Evolutionary conservation across 2,113 vertebrate genomes (phyloP).

Genomic region (Festucalex cinctus): DNA sequence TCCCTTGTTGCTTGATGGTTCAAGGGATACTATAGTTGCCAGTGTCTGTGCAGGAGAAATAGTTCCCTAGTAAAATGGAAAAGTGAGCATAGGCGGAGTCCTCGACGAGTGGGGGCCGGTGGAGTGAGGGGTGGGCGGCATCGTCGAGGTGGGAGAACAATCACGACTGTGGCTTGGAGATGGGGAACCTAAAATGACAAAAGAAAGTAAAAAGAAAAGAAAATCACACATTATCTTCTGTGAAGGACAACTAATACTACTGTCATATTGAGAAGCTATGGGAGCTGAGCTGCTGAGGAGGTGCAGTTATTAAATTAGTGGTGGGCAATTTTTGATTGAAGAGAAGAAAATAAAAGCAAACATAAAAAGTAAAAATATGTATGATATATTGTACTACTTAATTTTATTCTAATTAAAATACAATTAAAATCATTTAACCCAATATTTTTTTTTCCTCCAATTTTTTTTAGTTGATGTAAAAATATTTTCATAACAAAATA

Average conservation of each 20-base stretch:
- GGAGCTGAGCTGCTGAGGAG: too few relatives aligned
- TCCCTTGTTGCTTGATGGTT: not conserved
- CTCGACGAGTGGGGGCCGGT: slow-evolving; percentile 53
- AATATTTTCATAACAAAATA: too few relatives aligned
- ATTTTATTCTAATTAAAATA: too few relatives aligned
- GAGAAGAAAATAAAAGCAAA: not conserved
- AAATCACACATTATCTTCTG: not conserved
- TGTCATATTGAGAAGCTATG: too few relatives aligned
- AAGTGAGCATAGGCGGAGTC: slow-evolving; percentile 28
- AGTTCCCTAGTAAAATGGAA: slow-evolving; percentile 34
- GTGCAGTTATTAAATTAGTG: not conserved
- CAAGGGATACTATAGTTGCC: slow-evolving; percentile 24
- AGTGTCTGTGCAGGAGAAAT: slow-evolving; percentile 13
- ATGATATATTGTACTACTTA: too few relatives aligned
- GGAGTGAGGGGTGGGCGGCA: slow-evolving; percentile 31
- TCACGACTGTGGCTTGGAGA: slow-evolving; percentile 60
- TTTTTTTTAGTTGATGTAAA: too few relatives aligned
- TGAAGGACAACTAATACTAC: too few relatives aligned
- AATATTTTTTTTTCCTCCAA: too few relatives aligned
- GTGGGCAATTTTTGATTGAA: not conserved
- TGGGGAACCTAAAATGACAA: slow-evolving; percentile 51
- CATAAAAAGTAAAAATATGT: not conserved
- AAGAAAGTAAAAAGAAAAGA: not conserved
- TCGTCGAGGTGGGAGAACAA: slow-evolving; percentile 57
- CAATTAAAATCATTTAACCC: too few relatives aligned